phyloP scores from a whole-genome alignment of 2,888 invertebrate species.

The Pyrrhosoma nymphula region DNA sequence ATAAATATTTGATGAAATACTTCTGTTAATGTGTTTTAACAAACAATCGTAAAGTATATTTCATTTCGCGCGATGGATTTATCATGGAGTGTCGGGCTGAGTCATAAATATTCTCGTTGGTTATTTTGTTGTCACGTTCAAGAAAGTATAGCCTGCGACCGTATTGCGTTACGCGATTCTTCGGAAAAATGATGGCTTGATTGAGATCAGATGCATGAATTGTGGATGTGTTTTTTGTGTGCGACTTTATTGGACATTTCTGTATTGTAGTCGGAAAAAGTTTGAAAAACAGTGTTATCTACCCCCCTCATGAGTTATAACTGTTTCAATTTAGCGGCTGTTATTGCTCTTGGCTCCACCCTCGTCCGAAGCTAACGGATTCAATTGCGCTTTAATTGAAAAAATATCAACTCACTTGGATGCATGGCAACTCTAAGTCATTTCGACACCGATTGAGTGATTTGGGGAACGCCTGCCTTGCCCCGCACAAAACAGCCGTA shows the following conservation, averaged over 20 bases:
- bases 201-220: conserved; percentile 56
- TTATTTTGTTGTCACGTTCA: conserved; percentile 17
- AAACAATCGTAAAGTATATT: background rate
- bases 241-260: conserved; percentile 15
- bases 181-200: conserved; percentile 52
- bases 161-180: conserved; percentile 14
- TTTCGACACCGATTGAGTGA: conserved; percentile 66
- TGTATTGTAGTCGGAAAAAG: conserved; percentile 19
- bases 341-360: conserved; percentile 24
- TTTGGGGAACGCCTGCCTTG: background rate
- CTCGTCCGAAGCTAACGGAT: background rate
- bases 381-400: conserved; percentile 60
- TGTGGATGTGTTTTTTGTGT: background rate
- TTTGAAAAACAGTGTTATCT: conserved; percentile 43
- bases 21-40: background rate
- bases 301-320: conserved; percentile 40
- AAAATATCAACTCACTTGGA: conserved; percentile 52
- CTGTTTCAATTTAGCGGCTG: conserved; percentile 56
- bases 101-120: background rate
- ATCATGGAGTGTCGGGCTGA: background rate
- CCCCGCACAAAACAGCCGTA: conserved; percentile 29
- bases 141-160: conserved; percentile 33
- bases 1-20: background rate
- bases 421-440: conserved; percentile 21
- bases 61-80: background rate